Evolutionary conservation across 2,113 vertebrate species (phyloP), one percentile per base, ranked within the genome.

Genomic region (Pimephales promelas): DNA sequence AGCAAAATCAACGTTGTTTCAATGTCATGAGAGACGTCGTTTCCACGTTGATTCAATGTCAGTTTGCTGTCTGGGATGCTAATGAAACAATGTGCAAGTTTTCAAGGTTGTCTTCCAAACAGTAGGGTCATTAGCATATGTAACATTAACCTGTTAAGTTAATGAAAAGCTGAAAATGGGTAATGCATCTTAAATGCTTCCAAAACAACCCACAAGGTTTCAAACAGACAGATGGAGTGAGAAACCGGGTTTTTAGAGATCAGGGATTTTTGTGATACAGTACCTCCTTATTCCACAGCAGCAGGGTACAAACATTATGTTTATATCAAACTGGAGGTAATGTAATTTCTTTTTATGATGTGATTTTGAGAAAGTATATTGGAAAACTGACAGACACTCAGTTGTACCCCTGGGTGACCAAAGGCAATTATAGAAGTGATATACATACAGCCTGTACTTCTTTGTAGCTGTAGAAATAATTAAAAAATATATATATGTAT

Each of bases 201-300:
- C 11, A 40, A 75, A 77, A 24, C 52, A 77, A 77, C 31, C 74
- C 74, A 54, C 16, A 57, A 14, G 31, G 49, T 36, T 34, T 77
- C 31, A 74, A 74, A 74, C 7, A 57, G 74, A 57, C 31, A 77
- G 74, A 59, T 77, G 74, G 74, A 40, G 52, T 24, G 52, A 77
- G 52, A 57, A 54, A 26, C 6, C 2, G 5, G 24, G 31, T 77
- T 57, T 31, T 77, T 22, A 24, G 52, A 77, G 52, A 77, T 24
- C 74, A 57, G 74, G 31, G 52, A 36, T 76, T 75, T 52, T 54
- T 49, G 16, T 54, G 26, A 22, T 40, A 14, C 49, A 52, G 52
- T 54, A 54, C 18, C 52, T 54, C 14, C 75, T 78, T 78, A 45
- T 78, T 78, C 9, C 34, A 45, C 9, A 78, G 56, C 14, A 45